These are phyloP conservation scores for Marmota flaviventris DNA, from an alignment of 2,113 vertebrate species.

Conservation along the genomic window DNA sequence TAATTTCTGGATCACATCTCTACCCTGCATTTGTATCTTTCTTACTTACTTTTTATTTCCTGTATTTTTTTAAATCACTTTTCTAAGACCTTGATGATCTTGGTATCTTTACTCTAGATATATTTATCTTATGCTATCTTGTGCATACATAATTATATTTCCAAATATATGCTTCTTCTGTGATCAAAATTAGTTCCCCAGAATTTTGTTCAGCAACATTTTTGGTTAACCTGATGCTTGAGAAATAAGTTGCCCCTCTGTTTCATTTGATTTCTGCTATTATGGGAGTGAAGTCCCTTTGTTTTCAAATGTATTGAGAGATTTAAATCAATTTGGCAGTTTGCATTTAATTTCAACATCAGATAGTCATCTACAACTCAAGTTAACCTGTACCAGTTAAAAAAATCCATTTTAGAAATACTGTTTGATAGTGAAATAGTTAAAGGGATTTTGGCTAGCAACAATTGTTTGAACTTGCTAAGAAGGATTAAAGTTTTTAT, in stretches of 20 bases:
- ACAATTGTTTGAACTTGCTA: conserved; percentile 12
- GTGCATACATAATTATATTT: background rate
- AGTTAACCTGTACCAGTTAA: background rate
- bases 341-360: background rate
- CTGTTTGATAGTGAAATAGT: conserved; percentile 12
- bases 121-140: background rate
- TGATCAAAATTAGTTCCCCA: background rate
- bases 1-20: background rate
- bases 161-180: background rate
- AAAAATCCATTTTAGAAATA: background rate
- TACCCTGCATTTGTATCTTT: background rate
- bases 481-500: conserved; percentile 66
- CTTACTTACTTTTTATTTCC: background rate
- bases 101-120: background rate
- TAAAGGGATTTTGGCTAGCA: conserved; percentile 25
- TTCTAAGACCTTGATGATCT: background rate
- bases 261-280: background rate
- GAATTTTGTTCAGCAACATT: background rate
- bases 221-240: background rate
- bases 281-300: background rate
- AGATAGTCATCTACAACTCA: background rate
- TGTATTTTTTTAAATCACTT: background rate
- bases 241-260: background rate
- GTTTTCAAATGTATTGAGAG: background rate
- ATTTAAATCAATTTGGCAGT: background rate